These are phyloP conservation scores for Mnemiopsis leidyi DNA, from an alignment of 37 sponge, comb jelly and placozoan species.

Conservation along the genomic window DNA sequence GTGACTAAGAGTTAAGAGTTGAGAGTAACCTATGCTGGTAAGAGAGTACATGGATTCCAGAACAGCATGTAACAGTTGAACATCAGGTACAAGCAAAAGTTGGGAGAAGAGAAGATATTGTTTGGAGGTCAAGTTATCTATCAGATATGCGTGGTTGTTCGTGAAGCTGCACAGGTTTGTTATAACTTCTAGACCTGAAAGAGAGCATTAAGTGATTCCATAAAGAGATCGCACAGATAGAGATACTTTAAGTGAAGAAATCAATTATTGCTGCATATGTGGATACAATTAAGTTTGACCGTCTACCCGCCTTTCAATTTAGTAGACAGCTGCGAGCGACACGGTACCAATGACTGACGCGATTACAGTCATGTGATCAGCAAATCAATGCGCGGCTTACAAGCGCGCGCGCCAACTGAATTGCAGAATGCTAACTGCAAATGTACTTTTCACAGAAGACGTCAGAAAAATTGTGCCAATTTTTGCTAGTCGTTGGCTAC, in stretches of 20 bases:
- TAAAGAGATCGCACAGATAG: no score
- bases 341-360: background rate
- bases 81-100: slow-evolving; percentile 55
- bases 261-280: no score
- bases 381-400: background rate
- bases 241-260: no score
- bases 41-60: background rate
- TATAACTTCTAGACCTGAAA: slow-evolving; percentile 19
- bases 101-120: background rate
- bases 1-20: no score
- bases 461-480: background rate
- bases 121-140: background rate
- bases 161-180: background rate
- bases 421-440: background rate
- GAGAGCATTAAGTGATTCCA: background rate
- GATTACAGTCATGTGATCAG: background rate
- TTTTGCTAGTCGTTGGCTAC: background rate
- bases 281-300: no score
- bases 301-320: no score
- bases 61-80: background rate
- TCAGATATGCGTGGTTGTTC: background rate
- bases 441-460: background rate
- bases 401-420: background rate
- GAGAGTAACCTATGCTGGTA: background rate
- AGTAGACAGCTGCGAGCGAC: background rate